Evolutionary conservation across 2,888 invertebrate species (phyloP), one percentile per base, ranked within the genome.

Genomic region (Orthonevra nobilis): DNA sequence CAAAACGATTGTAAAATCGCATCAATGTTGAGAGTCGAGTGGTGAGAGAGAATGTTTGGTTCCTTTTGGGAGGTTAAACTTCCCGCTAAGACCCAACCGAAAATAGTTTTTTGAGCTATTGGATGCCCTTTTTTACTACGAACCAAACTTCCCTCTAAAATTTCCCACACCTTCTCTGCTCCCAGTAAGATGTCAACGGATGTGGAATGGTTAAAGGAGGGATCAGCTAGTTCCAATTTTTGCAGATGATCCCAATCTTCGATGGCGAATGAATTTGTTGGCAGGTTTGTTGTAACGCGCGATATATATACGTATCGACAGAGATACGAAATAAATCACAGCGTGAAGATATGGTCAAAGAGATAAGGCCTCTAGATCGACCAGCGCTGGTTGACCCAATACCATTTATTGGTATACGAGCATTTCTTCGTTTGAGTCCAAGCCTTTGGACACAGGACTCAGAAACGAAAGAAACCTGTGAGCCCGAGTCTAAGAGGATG

Each of bases 221-320:
- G 48, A 32, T 70, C 44, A 5, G 52, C 44, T 20, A 60, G 10
- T 9, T 60, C 19, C n/a, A 52, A 17, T 1, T 40, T 40, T 19
- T n/a, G 10, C 5, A 75, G 17, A 61, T 73, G 54, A 15, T 38
- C 9, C 44, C 72, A 73, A 15, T 40, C 2, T 5, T 56, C 9
- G 61, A 19, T 28, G 36, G n/a, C n/a, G n/a, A n/a, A n/a, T n/a
- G n/a, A n/a, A n/a, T n/a, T n/a, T n/a, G n/a, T n/a, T n/a, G n/a
- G 48, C 14, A 48, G 9, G 2, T 4, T 2, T 10, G 46, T 3
- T 0, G 61, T 61, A 2, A 38, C 20, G 1, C 12, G 12, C 9
- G 61, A 15, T 28, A 28, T 9, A 61, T 48, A 19, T 32, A 61
- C 5, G 60, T 32, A 44, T 66, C 42, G 0, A 64, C 64, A 9